Conservation (phyloP, 2,797 vertebrate species). For the Sebastes taczanowskii region DNA sequence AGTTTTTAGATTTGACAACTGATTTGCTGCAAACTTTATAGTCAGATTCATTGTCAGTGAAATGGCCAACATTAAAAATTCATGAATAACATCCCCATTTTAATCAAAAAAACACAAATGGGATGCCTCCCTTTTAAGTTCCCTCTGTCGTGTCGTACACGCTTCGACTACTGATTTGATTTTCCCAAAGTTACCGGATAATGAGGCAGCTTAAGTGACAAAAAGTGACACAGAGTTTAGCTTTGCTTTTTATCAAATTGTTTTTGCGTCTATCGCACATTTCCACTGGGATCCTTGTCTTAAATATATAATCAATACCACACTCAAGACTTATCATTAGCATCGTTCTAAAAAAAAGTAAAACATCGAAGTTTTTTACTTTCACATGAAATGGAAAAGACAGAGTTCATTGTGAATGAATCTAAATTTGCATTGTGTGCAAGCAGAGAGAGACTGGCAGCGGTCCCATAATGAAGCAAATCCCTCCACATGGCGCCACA, state of each 20-base stretch:
- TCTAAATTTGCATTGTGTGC: neutral
- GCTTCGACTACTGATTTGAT: neutral
- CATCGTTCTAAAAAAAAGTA: neutral
- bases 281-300: neutral
- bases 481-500: slow-evolving; percentile 10
- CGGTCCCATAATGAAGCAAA: neutral
- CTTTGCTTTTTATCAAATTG: slow-evolving; percentile 8
- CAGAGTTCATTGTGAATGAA: neutral
- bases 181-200: slow-evolving; percentile 2
- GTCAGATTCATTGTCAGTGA: neutral
- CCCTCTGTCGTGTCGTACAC: neutral
- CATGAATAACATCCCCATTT: neutral
- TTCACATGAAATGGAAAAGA: neutral
- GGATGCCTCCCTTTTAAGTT: neutral
- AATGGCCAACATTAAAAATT: neutral
- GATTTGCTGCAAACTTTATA: neutral
- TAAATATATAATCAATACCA: neutral
- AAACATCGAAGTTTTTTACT: neutral
- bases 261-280: neutral
- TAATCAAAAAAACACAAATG: neutral
- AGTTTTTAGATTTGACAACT: neutral
- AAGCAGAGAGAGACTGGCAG: neutral
- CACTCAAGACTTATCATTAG: neutral
- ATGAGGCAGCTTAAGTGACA: neutral
- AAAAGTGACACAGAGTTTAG: neutral